Percentiles rank a stretch among this genome's conserved stretches.
Evolutionary conservation across 2,797 vertebrate genomes (phyloP).

Genomic region (Podargus strigoides): DNA sequence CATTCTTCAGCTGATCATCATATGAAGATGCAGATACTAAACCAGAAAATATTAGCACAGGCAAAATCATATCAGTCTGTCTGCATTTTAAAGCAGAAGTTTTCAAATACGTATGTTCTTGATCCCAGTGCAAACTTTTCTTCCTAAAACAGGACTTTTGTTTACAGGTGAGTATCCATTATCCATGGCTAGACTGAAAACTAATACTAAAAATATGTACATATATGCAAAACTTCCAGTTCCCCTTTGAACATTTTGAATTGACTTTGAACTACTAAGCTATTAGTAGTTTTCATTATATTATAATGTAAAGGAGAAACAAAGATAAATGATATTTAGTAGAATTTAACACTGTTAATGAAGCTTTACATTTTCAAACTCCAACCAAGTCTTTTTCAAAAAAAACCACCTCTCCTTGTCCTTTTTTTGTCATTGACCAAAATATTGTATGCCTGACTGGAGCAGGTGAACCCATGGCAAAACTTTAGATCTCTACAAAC

Average conservation of each 20-base stretch:
- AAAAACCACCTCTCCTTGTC: neutral
- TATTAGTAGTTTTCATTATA: neutral
- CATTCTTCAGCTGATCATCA: neutral
- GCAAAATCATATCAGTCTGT: neutral
- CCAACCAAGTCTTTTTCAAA: neutral
- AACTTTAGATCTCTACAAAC: neutral
- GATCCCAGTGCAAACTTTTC: neutral
- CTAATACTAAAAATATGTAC: neutral
- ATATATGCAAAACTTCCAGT: neutral
- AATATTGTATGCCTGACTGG: neutral
- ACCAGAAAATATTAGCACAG: neutral
- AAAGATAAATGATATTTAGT: neutral
- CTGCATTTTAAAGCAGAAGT: neutral
- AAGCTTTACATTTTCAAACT: neutral
- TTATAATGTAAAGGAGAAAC: neutral
- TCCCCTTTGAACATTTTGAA: neutral
- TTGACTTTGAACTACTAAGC: neutral
- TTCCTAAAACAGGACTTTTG: neutral
- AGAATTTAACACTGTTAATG: neutral
- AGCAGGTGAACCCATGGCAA: neutral
- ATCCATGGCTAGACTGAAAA: neutral
- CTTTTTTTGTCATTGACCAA: neutral
- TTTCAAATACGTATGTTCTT: neutral
- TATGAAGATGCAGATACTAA: neutral
- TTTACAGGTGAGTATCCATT: neutral